phyloP scores from a whole-genome alignment of 2,888 invertebrate genomes.

The Drosophila maculinotata region DNA sequence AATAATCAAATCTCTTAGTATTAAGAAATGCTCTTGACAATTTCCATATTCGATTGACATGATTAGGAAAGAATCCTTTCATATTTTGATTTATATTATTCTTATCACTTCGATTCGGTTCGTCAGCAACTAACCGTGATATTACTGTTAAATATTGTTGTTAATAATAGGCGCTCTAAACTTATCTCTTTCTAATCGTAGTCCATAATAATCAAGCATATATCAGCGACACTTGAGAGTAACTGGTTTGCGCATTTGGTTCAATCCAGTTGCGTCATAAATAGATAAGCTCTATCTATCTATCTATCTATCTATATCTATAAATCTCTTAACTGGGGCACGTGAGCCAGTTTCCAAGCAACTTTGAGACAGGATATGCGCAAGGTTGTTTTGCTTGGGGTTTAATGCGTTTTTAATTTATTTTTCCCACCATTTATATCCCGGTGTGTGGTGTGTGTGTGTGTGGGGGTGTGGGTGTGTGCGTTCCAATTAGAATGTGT shows the following conservation, averaged over 20 bases:
- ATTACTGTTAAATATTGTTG: slow-evolving; percentile 2
- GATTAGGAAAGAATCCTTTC: too few relatives aligned
- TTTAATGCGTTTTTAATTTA: slow-evolving; percentile 48
- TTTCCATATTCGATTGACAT: too few relatives aligned
- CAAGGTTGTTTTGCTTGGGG: slow-evolving; percentile 39
- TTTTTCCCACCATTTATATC: slow-evolving; percentile 41
- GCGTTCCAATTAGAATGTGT: slow-evolving; percentile 60
- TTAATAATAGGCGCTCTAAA: slow-evolving; percentile 17
- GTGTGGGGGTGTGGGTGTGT: slow-evolving; percentile 20
- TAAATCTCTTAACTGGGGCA: not conserved
- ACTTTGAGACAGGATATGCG: slow-evolving; percentile 41
- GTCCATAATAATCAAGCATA: not conserved
- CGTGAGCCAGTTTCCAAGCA: slow-evolving; percentile 22
- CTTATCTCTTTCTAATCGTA: slow-evolving; percentile 9
- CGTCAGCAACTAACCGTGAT: slow-evolving; percentile 3
- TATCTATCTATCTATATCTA: slow-evolving; percentile 5
- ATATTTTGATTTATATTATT: too few relatives aligned
- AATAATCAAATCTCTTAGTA: too few relatives aligned
- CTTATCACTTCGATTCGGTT: too few relatives aligned
- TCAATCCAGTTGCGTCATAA: slow-evolving; percentile 54
- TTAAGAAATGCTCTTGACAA: too few relatives aligned
- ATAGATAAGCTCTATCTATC: slow-evolving; percentile 47
- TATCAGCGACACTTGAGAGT: slow-evolving; percentile 28
- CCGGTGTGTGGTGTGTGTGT: not conserved
- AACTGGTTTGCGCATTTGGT: slow-evolving; percentile 58